phyloP scores from a whole-genome alignment of 2,113 vertebrate species.

The Ochotona curzoniae region DNA sequence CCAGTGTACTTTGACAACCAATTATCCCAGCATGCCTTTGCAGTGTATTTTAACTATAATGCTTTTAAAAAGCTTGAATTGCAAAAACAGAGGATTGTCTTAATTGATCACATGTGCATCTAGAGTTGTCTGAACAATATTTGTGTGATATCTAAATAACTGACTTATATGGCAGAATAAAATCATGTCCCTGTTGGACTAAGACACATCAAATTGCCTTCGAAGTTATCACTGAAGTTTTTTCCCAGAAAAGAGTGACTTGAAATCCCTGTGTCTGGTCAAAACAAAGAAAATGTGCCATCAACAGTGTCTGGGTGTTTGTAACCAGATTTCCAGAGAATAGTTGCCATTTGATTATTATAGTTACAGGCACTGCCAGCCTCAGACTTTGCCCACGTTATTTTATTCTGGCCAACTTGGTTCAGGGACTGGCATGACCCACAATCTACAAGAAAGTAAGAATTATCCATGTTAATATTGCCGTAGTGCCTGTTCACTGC shows the following conservation, averaged over 20 bases:
- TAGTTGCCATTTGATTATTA: background rate
- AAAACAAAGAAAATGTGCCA: background rate
- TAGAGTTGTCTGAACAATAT: slow-evolving; percentile 48
- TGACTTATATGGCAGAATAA: background rate
- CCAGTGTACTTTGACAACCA: slow-evolving; percentile 72
- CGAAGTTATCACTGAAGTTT: background rate
- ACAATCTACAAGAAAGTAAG: slow-evolving; percentile 67
- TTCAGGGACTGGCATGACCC: slow-evolving; percentile 18
- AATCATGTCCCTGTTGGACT: slow-evolving; percentile 45
- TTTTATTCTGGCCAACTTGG: background rate
- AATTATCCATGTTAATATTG: slow-evolving; percentile 67
- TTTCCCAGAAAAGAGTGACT: background rate
- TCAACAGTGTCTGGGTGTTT: background rate
- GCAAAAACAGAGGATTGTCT: slow-evolving; percentile 63
- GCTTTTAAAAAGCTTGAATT: slow-evolving; percentile 77
- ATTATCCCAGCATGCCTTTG: slow-evolving; percentile 79
- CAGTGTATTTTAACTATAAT: slow-evolving; percentile 75
- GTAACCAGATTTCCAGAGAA: background rate
- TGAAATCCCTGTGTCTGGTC: background rate
- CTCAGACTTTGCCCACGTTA: background rate
- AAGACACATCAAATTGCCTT: background rate
- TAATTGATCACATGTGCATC: slow-evolving; percentile 73
- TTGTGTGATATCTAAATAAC: slow-evolving; percentile 54
- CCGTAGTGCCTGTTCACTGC: slow-evolving; percentile 69
- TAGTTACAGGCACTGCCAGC: background rate